Conservation (phyloP, 2,888 invertebrate genomes). For the Mesorhabditis belari region DNA sequence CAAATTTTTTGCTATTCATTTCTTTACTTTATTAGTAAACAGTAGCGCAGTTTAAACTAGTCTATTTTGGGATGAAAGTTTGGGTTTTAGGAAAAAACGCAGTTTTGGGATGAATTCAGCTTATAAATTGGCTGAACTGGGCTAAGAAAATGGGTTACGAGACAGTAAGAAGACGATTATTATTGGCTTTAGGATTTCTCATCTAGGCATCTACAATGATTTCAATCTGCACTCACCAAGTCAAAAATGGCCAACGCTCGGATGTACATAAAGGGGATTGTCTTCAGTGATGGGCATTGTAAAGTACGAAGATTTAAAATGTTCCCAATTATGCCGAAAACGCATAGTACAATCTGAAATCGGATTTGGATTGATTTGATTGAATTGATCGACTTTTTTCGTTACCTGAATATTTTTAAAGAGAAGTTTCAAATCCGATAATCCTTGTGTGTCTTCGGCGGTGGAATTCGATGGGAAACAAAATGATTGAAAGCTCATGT, state of each 20-base stretch:
- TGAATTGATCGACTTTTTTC: too few species aligned
- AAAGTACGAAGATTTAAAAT: constrained; percentile 72
- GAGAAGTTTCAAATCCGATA: neutral
- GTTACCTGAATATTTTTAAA: neutral
- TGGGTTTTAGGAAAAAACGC: too few species aligned
- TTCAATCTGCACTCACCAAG: constrained; percentile 60
- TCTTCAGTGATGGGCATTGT: constrained; percentile 70
- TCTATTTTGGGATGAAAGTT: too few species aligned
- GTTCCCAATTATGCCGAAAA: constrained; percentile 65
- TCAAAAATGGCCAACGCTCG: constrained; percentile 73
- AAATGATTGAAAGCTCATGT: neutral
- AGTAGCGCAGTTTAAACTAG: too few species aligned
- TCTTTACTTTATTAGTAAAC: too few species aligned
- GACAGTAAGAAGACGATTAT: too few species aligned
- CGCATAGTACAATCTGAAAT: constrained; percentile 32
- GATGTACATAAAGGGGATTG: constrained; percentile 72
- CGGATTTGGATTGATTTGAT: neutral
- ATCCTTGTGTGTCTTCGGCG: neutral
- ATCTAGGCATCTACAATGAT: neutral
- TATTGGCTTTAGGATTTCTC: too few species aligned
- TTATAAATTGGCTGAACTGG: too few species aligned
- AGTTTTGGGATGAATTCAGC: too few species aligned
- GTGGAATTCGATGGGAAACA: neutral
- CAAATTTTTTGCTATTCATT: too few species aligned
- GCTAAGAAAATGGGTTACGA: too few species aligned